Conservation (phyloP, 2,113 vertebrate genomes). For the Halcyon senegalensis region DNA sequence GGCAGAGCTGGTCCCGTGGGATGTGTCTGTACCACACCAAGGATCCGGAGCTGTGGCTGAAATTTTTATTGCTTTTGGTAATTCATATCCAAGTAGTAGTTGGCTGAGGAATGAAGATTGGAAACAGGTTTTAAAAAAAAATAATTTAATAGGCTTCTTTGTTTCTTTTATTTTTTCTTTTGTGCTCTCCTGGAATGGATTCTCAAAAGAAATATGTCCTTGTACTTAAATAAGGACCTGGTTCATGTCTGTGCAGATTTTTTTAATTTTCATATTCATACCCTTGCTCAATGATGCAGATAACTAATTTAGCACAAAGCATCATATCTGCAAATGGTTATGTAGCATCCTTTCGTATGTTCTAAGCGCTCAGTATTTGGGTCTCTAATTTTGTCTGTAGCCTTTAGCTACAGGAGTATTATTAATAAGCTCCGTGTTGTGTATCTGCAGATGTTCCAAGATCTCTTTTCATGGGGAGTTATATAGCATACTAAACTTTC, state of each 20-base stretch:
- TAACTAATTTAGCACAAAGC: background rate
- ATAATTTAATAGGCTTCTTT: background rate
- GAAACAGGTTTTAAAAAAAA: background rate
- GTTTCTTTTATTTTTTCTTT: background rate
- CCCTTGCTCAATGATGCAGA: background rate
- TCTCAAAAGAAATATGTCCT: background rate
- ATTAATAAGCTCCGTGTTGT: background rate
- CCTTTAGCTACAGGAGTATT: slow-evolving; percentile 3
- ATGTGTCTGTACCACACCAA: background rate
- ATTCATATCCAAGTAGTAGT: background rate
- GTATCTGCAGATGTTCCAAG: slow-evolving; percentile 4
- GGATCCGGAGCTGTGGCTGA: background rate
- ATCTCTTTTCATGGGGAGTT: background rate
- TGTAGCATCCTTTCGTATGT: background rate
- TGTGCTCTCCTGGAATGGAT: background rate
- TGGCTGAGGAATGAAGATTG: background rate
- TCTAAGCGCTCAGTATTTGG: background rate
- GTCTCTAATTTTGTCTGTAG: background rate
- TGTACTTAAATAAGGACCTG: background rate
- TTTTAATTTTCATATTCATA: background rate
- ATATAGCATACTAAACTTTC: background rate
- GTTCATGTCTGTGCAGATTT: no score
- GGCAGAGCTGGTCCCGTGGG: background rate
- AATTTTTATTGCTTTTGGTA: background rate
- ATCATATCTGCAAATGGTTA: background rate